These are phyloP conservation scores for Lordiphosa stackelbergi DNA, from an alignment of 1,140 invertebrate genomes.

Conservation along the genomic window DNA sequence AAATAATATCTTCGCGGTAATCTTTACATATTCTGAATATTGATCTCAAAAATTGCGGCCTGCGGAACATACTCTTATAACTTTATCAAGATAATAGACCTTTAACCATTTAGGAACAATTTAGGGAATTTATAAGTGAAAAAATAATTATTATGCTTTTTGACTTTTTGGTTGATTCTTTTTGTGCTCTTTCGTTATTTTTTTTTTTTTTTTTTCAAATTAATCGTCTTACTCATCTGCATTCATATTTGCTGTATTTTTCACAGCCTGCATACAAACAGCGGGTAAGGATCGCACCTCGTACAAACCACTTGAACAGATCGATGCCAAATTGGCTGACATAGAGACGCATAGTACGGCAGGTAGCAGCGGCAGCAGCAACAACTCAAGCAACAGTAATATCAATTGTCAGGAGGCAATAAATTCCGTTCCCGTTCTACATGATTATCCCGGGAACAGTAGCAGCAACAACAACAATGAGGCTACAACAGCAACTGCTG, in stretches of 20 bases:
- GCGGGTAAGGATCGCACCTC: conserved; percentile 79
- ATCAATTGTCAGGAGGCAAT: conserved; percentile 39
- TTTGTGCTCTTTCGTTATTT: not conserved
- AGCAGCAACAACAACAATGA: conserved; percentile 25
- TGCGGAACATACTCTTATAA: too few species aligned
- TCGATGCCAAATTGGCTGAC: conserved; percentile 70
- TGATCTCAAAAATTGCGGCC: too few species aligned
- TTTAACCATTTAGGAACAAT: too few species aligned
- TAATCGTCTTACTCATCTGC: conserved; percentile 13
- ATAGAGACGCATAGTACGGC: conserved; percentile 56
- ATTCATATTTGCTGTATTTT: too few species aligned
- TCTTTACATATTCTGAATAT: too few species aligned
- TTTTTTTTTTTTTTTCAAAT: conserved; percentile 11
- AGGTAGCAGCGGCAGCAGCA: conserved; percentile 44
- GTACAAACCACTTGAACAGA: conserved; percentile 79
- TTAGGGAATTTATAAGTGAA: too few species aligned
- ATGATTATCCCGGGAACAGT: conserved; percentile 25
- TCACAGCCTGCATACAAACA: conserved; percentile 78
- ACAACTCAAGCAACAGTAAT: conserved; percentile 33
- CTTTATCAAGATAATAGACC: too few species aligned
- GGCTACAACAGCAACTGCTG: conserved; percentile 5
- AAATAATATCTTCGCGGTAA: too few species aligned
- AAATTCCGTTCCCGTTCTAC: conserved; percentile 8
- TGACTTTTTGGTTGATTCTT: too few species aligned
- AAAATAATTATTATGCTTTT: too few species aligned